Evolutionary conservation across 2,888 invertebrate genomes (phyloP), one percentile per base, ranked within the genome.

Genomic region (Ariolimax columbianus): DNA sequence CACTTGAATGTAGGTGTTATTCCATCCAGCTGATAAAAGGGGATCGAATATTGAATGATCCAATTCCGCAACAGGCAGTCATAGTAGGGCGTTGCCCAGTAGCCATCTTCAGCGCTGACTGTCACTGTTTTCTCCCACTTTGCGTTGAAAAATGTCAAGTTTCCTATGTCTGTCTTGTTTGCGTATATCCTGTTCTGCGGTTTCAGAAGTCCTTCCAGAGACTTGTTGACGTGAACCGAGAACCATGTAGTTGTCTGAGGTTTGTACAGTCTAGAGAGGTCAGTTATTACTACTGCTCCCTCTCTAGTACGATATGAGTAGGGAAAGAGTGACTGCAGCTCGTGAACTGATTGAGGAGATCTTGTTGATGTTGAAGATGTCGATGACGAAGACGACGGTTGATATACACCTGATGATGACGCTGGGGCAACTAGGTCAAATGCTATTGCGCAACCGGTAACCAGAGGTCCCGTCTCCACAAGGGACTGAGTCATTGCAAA

Each of bases 361-460:
- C 40, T 59, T 47, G 81, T 0, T 23, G 70, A n/a, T 43, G 38
- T 0, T n/a, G 43, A 19, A 19, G 63, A n/a, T 1, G 63, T 43
- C 17, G 77, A 30, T 1, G 43, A 30, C 30, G 72, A 26, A 33
- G 63, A 43, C 2, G 66, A 33, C 26, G 11, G 19, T 30, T 17
- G 33, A 0, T 43, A 51, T n/a, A 17, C 38, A 7, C 14, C 33
- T 36, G 55, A 38, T 7, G 70, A 68, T 6, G 82, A 19, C 19
- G 40, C 36, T n/a, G 83, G 36, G n/a, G 59, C 4, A 26, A 19
- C 36, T 1, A n/a, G 84, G 77, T 88, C 82, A 80, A 91, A 91
- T 30, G 89, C 90, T 51, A 91, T 90, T 14, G 90, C 91, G n/a
- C 90, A 89, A 30, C 90, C 91, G 14, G 87, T 89, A 47, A 91